These are phyloP conservation scores for Ochlodes sylvanus DNA, from an alignment of 2,888 invertebrate species.

Conservation along the genomic window DNA sequence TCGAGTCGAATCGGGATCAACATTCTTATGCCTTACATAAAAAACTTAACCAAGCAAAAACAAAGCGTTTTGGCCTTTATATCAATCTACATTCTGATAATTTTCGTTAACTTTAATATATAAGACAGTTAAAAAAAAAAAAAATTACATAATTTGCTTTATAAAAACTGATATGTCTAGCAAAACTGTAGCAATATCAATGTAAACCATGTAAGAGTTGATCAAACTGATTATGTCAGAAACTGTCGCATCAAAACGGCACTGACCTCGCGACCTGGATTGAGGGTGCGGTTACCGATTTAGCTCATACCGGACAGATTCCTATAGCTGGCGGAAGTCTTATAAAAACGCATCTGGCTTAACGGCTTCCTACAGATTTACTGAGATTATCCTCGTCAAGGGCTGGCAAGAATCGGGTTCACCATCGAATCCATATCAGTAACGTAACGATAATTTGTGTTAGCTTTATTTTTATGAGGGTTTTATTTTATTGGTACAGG, in stretches of 20 bases:
- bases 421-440: background rate
- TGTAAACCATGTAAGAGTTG: background rate
- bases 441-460: background rate
- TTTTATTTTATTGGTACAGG: background rate
- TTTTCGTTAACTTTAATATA: too few relatives aligned
- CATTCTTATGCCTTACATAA: too few relatives aligned
- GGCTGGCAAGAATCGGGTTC: conserved; percentile 2
- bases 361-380: conserved; percentile 72
- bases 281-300: conserved; percentile 37
- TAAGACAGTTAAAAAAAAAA: too few relatives aligned
- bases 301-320: conserved; percentile 32
- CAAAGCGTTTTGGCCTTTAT: too few relatives aligned
- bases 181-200: background rate
- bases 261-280: conserved; percentile 24
- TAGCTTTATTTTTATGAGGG: background rate
- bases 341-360: conserved; percentile 62
- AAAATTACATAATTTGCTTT: too few relatives aligned
- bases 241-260: background rate
- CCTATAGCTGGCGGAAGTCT: conserved; percentile 56
- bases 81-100: too few relatives aligned
- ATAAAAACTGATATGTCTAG: too few relatives aligned
- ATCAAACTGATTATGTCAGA: conserved; percentile 8
- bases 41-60: too few relatives aligned
- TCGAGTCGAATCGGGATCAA: too few relatives aligned
- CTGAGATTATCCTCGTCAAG: conserved; percentile 62